Evolutionary conservation across 2,797 vertebrate species (phyloP), one percentile per base, ranked within the genome.

Genomic region (Girardinus metallicus): DNA sequence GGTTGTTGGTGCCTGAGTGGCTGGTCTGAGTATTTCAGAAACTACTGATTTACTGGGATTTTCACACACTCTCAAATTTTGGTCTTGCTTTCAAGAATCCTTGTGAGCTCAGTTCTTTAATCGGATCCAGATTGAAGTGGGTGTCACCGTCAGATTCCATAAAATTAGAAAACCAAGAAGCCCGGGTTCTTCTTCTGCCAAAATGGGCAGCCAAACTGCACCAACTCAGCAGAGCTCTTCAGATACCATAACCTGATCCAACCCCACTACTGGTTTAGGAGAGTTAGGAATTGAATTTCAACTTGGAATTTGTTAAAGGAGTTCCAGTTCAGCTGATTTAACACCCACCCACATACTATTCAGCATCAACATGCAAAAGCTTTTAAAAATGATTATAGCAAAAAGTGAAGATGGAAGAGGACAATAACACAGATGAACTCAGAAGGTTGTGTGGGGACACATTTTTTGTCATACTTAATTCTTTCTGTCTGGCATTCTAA

Each of bases 71-170:
- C 82, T 82, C 82, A 75, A 94, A 93, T 95, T 91, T 93, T 94
- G 93, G 93, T 90, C 88, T 90, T 87, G 91, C 88, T 85, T 51
- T 82, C 90, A 85, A 91, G 73, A 92, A 92, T 90, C 88, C 93
- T 93, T 91, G 94, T 96, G 97, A 96, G 92, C 94, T 81, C 94
- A 73, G 94, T 93, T 86, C 90, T 43, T 82, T 97, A 97, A 98
- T 96, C 91, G 92, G 92, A 97, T 96, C 96, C 97, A 98, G 97
- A 95, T 95, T 89, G 91, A 81, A 78, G 83, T 86, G 93, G 96
- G 96, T 96, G 96, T 95, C 95, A 95, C 91, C 92, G 92, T 92
- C 94, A 96, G 97, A 96, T 96, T 96, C 78, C 75, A 77, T 71
- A 4, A 73, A 77, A 76, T 80, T 43, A 74, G 75, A 80, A 76